phyloP scores from a whole-genome alignment of 2,113 vertebrate genomes.

The Pangasianodon hypophthalmus region DNA sequence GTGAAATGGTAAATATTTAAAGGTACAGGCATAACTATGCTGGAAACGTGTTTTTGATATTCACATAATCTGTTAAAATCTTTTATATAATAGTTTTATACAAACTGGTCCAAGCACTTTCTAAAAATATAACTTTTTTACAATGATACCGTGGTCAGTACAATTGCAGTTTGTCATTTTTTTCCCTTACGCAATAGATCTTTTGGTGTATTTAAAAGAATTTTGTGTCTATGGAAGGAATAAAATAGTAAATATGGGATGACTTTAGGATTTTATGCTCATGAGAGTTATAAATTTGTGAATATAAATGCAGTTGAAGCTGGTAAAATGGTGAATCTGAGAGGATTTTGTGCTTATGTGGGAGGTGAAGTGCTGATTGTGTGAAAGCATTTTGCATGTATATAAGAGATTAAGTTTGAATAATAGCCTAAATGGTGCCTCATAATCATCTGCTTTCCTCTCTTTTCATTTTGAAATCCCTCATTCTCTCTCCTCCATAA shows the following conservation, averaged over 20 bases:
- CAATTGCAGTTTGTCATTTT: neutral
- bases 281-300: neutral
- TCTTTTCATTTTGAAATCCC: neutral
- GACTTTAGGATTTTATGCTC: neutral
- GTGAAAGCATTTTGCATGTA: constrained; percentile 22
- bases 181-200: neutral
- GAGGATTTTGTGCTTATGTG: neutral
- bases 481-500: neutral
- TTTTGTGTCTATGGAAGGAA: neutral
- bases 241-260: neutral
- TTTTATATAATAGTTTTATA: neutral
- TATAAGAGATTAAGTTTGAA: constrained; percentile 23
- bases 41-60: neutral
- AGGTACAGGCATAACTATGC: neutral
- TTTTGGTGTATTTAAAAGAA: neutral
- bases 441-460: neutral
- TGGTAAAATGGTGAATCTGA: constrained; percentile 14
- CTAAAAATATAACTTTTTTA: neutral
- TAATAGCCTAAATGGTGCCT: constrained; percentile 15
- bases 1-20: neutral
- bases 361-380: constrained; percentile 22
- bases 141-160: neutral
- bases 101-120: neutral
- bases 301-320: constrained; percentile 2
- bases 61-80: neutral